Percentiles rank a stretch among this genome's conserved stretches.
phyloP scores from a whole-genome alignment of 2,113 vertebrate species.

The Pseudopipra pipra region DNA sequence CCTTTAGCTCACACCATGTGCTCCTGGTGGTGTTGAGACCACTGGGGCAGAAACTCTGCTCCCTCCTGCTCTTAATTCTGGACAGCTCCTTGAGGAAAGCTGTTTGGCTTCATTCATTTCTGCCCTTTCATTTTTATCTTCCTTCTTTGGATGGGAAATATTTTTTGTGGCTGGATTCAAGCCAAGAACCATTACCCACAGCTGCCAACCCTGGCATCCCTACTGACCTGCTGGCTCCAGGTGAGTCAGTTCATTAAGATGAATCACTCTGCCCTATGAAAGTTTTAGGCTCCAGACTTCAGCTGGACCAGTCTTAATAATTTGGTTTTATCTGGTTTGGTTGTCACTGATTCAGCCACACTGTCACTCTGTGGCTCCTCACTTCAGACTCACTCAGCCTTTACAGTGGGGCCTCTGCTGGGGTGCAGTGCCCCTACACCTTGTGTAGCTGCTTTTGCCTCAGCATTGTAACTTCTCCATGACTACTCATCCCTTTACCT shows the following conservation, averaged over 20 bases:
- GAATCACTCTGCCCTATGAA: not conserved
- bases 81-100: not conserved
- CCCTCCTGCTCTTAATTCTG: not conserved
- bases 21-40: not conserved
- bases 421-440: rapidly evolving
- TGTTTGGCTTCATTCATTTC: not conserved
- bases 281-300: not conserved
- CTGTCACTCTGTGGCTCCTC: not conserved
- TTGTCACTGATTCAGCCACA: not conserved
- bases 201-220: not conserved
- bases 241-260: not conserved
- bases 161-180: not conserved
- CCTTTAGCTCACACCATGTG: rapidly evolving
- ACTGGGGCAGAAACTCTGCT: not conserved
- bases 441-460: not conserved
- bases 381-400: not conserved
- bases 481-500: not conserved
- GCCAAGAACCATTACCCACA: not conserved
- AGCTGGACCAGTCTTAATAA: not conserved
- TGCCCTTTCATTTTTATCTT: not conserved
- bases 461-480: not conserved
- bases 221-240: not conserved
- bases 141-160: not conserved
- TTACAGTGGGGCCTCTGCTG: not conserved
- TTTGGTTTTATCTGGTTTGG: not conserved